Conservation (phyloP, 2,888 invertebrate genomes). For the Drosophila melanocephala region DNA sequence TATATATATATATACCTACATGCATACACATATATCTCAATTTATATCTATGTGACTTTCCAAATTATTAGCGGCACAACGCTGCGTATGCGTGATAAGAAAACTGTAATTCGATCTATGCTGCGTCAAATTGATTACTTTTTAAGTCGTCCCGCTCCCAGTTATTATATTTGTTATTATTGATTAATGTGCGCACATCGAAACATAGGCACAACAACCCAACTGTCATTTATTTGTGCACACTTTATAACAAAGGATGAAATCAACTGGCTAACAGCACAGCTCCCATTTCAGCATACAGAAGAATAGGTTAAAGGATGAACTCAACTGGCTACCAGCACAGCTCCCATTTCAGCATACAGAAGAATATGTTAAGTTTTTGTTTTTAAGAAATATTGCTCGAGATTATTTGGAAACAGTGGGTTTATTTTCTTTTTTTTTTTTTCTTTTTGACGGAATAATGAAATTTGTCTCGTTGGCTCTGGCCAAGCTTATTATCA, state of each 20-base stretch:
- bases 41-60: background rate
- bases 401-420: background rate
- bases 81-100: constrained; percentile 52
- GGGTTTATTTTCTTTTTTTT: background rate
- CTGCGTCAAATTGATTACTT: constrained; percentile 25
- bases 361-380: background rate
- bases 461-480: constrained; percentile 22
- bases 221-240: constrained; percentile 26
- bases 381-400: background rate
- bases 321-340: too few species aligned
- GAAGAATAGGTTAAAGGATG: too few species aligned
- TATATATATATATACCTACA: background rate
- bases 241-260: background rate
- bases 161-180: constrained; percentile 25
- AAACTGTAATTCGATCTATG: constrained; percentile 8
- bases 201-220: background rate
- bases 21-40: background rate
- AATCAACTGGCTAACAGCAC: too few species aligned
- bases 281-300: too few species aligned
- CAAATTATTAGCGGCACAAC: constrained; percentile 3
- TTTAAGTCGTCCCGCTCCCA: background rate
- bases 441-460: background rate
- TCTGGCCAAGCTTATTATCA: constrained; percentile 32
- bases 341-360: background rate
- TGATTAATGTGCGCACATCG: constrained; percentile 56